phyloP scores from a whole-genome alignment of 1,140 invertebrate species.

The Atta texana region DNA sequence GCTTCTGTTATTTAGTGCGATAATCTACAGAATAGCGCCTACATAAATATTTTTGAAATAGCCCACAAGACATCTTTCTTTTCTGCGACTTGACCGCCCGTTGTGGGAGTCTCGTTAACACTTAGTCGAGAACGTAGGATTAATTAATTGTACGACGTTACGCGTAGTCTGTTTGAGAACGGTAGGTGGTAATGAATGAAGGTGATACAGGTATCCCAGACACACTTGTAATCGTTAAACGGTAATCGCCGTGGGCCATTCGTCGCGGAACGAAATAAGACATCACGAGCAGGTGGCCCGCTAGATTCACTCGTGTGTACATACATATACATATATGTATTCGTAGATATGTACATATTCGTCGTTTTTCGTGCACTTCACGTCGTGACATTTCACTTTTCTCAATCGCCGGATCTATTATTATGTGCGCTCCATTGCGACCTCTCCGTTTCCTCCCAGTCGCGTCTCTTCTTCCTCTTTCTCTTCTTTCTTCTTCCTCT shows the following conservation, averaged over 20 bases:
- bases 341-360: slow-evolving; percentile 2
- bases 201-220: slow-evolving; percentile 74
- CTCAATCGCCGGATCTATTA: slow-evolving; percentile 73
- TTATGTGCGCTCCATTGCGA: slow-evolving; percentile 55
- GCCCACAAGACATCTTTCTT: slow-evolving; percentile 5
- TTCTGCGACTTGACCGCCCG: not conserved
- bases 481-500: slow-evolving; percentile 59
- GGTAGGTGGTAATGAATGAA: slow-evolving; percentile 77
- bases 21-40: not conserved
- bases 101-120: slow-evolving; percentile 68
- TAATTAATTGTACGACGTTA: slow-evolving; percentile 71
- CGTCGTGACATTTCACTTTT: slow-evolving; percentile 80
- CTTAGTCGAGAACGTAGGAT: slow-evolving; percentile 62
- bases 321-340: not conserved
- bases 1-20: not conserved
- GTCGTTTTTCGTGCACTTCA: slow-evolving; percentile 53
- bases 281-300: slow-evolving; percentile 79
- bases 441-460: slow-evolving; percentile 49
- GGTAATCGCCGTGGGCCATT: slow-evolving; percentile 67
- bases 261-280: slow-evolving; percentile 74
- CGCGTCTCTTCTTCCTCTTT: not conserved
- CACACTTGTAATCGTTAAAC: slow-evolving; percentile 76
- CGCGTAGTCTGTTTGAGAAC: slow-evolving; percentile 35
- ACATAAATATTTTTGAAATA: not conserved
- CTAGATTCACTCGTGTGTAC: not conserved